Conservation (phyloP, 2,113 vertebrate genomes). For the Lamprologus callipterus region DNA sequence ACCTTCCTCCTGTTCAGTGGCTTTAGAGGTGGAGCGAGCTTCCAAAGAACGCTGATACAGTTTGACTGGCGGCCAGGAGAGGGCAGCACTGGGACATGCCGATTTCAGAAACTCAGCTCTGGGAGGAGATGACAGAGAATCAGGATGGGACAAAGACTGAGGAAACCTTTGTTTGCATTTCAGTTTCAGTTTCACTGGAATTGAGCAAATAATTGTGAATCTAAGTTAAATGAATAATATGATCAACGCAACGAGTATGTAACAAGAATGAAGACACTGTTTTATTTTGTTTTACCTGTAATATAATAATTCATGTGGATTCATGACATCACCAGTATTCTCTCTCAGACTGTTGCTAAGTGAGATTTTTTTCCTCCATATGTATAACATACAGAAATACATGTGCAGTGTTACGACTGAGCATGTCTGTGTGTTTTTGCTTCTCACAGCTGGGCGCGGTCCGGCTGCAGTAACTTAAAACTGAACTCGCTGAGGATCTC, state of each 20-base stretch:
- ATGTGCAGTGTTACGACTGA: neutral
- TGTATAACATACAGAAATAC: neutral
- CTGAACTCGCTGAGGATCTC: conserved; percentile 87
- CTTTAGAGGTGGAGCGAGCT: neutral
- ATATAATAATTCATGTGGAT: neutral
- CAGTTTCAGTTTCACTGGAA: neutral
- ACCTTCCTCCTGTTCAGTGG: neutral
- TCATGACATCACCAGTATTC: neutral
- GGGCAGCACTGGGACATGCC: conserved; percentile 48
- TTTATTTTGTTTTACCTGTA: neutral
- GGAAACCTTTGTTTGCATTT: conserved; percentile 1
- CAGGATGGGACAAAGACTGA: neutral
- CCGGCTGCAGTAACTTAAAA: conserved; percentile 74
- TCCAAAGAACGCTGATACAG: conserved; percentile 71
- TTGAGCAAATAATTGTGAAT: neutral
- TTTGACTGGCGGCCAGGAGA: conserved; percentile 61
- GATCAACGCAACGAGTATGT: neutral
- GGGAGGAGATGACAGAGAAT: neutral
- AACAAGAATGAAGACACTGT: neutral
- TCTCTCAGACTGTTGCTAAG: neutral
- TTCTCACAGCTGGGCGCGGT: conserved; percentile 78
- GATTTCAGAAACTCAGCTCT: conserved; percentile 67
- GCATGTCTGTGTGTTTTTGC: neutral
- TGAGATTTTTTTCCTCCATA: neutral
- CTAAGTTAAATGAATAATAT: neutral